Base-by-base conservation (phyloP, 1,140 invertebrate genomes). In the Ostrea denselamellosa region DNA sequence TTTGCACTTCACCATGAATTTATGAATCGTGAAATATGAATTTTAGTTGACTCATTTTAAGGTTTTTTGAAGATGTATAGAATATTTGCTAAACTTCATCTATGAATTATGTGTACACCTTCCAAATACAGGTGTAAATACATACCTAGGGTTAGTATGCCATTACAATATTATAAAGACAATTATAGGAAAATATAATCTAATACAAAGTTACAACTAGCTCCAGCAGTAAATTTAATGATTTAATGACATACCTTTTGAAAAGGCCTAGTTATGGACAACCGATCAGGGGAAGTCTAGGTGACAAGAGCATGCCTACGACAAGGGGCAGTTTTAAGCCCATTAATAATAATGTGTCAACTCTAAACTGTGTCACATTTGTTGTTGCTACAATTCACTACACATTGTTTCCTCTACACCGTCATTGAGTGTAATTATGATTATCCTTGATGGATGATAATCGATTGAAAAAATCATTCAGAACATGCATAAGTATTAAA, bases 311-410 rank as follows among this genome's bases (percentile, higher is more conserved):
- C 28, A 77, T 77, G 68, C 28, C 68, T 25, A 77, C 68, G 68
- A 77, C 68, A 77, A 77, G 68, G 68, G 68, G 8, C 68, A 77
- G 68, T 77, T 77, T 77, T 77, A 77, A 77, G 68, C 68, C 68
- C 68, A 77, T 77, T 77, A 77, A 77, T 77, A 77, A 44, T 77
- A 28, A 25, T 77, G 68, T 77, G 68, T 77, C 68, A 28, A 77
- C 68, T 77, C 3, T 9, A 77, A 28, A 28, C 68, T 77, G 68
- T 77, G 68, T 77, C 68, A 17, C 9, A 25, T 77, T 34, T 77
- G 68, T 17, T 77, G 68, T 77, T 28, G 68, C 14, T 28, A 77
- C 22, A 77, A 10, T 77, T 25, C 25, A 8, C 68, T 77, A 25
- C 68, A 34, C 68, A 77, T 9, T 34, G 25, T 77, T 77, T 77